phyloP scores from a whole-genome alignment of 2,113 vertebrate genomes.

The Psilopogon haemacephalus region DNA sequence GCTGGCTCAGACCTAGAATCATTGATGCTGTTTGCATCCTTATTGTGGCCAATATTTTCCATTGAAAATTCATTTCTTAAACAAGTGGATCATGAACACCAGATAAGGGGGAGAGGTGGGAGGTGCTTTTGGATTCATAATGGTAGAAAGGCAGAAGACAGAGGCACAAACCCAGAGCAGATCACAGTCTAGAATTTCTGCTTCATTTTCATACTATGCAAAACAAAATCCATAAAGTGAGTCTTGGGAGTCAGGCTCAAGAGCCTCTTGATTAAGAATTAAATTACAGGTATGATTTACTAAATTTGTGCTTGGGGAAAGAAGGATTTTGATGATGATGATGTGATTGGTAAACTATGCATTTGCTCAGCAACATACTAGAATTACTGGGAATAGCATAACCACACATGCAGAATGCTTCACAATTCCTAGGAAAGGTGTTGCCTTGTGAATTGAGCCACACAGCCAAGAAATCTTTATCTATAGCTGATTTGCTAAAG shows the following conservation, averaged over 20 bases:
- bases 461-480: background rate
- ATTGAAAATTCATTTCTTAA: background rate
- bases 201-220: conserved; percentile 52
- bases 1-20: background rate
- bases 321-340: conserved; percentile 35
- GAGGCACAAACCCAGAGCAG: background rate
- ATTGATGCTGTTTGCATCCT: background rate
- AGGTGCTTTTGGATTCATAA: background rate
- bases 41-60: background rate
- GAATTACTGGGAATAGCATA: conserved; percentile 32
- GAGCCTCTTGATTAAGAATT: conserved; percentile 73
- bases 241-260: conserved; percentile 62
- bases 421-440: background rate
- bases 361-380: conserved; percentile 14
- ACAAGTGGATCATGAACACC: background rate
- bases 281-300: conserved; percentile 68
- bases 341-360: conserved; percentile 43
- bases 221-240: conserved; percentile 45
- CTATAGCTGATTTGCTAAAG: background rate
- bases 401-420: background rate
- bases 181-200: background rate
- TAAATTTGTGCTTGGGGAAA: conserved; percentile 68
- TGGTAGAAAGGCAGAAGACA: background rate
- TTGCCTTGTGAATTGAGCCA: background rate
- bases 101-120: background rate